Base-by-base conservation (phyloP, 92 coral and sea anemone species). In the Palythoa heliodiscus region DNA sequence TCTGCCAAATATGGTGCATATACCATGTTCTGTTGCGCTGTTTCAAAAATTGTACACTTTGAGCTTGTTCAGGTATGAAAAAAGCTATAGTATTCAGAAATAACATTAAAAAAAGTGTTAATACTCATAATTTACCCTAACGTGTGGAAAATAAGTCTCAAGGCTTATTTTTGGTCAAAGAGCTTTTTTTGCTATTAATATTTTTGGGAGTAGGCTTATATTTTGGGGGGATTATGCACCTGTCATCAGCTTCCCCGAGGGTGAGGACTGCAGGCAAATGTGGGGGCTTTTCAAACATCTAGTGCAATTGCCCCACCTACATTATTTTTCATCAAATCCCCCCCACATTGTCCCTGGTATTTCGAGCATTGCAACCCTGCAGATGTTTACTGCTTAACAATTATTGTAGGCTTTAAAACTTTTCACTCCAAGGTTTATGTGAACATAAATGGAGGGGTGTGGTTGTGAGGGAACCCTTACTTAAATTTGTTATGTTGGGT, bases 1-100 rank as follows among this genome's bases (percentile, higher is more conserved):
- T 61, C 73, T 67, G 85, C 85, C 24, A 80, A 80, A 64, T 80
- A 80, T 70, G 85, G 85, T 29, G 78, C 38, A n/a, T 74, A 50
- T 52, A 74, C 37, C 25, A 74, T 74, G 16, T 74, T 74, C 61
- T 74, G 78, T 14, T 48, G 60, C 50, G 60, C 78, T 38, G 58
- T 48, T 40, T 40, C 29, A 48, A 73, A 73, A 40, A 73, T 73
- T 73, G 58, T 73, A 19, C 77, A 73, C 19, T 73, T 73, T 48
- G 58, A 73, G 23, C 57, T 73, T 11, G 77, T 73, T 73, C 77
- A 74, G 40, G 40, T 74, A 74, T 48, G 78, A n/a, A 7, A 14
- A 60, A 14, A 60, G 67, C 67, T 60, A 60, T 60, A 60, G 24
- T 60, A 60, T 60, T 60, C 67, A 60, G 16, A 60, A 10, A 60